Evolutionary conservation across 2,888 invertebrate species (phyloP), one percentile per base, ranked within the genome.

Genomic region (Melieria picta): DNA sequence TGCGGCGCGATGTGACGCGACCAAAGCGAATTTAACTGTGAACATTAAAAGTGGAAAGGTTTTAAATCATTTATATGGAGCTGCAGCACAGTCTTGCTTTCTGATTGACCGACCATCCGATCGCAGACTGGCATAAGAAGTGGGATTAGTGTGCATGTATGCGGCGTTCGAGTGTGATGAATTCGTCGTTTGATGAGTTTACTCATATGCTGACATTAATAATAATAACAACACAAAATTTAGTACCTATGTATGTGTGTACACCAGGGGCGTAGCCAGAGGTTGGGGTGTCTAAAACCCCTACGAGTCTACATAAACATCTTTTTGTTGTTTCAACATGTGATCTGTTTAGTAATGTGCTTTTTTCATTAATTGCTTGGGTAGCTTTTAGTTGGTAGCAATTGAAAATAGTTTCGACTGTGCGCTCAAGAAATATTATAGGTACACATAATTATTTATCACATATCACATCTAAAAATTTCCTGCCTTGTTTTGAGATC

Each of bases 21-120:
- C 67, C 30, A 67, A 67, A 61, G 61, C 67, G 67, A 67, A 67
- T 67, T 67, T 61, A 67, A 64, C 69, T 70, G 62, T 69, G 69
- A 74, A 74, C 72, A 72, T 72, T 74, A 71, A 72, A 72, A 71
- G 74, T 74, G 71, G 46, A 74, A 72, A 74, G 72, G 74, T 74
- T 72, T 74, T 74, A 74, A 74, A 74, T 74, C 74, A 74, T 74
- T 74, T 74, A 72, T 72, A 74, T 71, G 65, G 65, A 61, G 60
- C 60, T 65, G 60, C 50, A 55, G 60, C 42, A 58, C 50, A 58
- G 64, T 55, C 64, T 47, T 71, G 50, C 47, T 60, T 65, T 55
- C 52, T 65, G 61, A 58, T 30, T 30, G 30, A 30, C 30, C 30
- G 30, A 30, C 30, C 30, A 30, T 30, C 30, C 30, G 30, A 30